Conservation (phyloP, 1,140 invertebrate species). For the Aricia agestis region DNA sequence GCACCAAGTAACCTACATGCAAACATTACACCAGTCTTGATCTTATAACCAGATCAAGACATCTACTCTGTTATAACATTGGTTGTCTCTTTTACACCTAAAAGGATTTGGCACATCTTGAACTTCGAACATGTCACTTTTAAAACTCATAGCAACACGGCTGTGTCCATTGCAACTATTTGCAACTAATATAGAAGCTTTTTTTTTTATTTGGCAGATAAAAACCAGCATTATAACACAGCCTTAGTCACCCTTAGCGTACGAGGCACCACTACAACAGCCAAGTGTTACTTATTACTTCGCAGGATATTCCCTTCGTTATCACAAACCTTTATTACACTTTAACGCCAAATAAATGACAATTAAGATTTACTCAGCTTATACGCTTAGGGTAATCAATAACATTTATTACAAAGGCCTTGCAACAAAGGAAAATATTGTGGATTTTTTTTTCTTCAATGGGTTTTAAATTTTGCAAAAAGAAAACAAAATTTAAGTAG, state of each 20-base stretch:
- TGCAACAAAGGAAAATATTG: not conserved
- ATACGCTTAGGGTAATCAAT: not conserved
- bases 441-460: no score
- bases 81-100: no score
- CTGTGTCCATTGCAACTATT: no score
- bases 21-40: no score
- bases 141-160: no score
- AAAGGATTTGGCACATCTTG: no score
- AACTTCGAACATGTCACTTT: no score
- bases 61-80: no score
- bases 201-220: not conserved
- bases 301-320: not conserved
- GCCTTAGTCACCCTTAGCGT: not conserved
- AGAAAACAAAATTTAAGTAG: no score
- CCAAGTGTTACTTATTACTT: constrained; percentile 1
- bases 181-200: not conserved
- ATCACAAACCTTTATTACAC: not conserved
- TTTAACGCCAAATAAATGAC: not conserved
- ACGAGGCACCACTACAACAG: not conserved
- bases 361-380: not conserved
- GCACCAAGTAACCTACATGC: no score
- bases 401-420: not conserved
- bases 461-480: no score
- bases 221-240: not conserved
- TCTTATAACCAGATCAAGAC: no score